Evolutionary conservation across 2,113 vertebrate species (phyloP), one percentile per base, ranked within the genome.

Genomic region (Motacilla alba): DNA sequence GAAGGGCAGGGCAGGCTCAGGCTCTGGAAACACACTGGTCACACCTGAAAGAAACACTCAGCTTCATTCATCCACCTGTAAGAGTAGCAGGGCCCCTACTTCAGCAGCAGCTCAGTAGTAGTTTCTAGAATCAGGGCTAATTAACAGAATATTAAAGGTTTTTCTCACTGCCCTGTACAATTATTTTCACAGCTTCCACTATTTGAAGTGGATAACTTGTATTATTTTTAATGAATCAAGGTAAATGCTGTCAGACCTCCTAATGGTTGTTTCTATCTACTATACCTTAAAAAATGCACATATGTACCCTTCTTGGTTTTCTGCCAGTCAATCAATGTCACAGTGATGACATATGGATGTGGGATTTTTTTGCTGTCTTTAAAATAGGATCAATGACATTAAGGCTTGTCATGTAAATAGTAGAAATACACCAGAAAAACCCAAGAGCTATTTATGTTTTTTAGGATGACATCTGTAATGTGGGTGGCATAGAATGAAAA

Each of bases 381-480:
- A 92, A 96, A 96, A 92, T 67, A 93, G 58, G 69, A 94, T 78
- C 94, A 77, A 75, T 94, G 88, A 64, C 94, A 96, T 95, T 96
- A 90, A 94, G 43, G 56, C 87, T 90, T 89, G 58, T 87, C 93
- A 75, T 86, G 88, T 88, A 97, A 96, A 96, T 81, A 94, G 79
- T 90, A 55, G 84, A 95, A 94, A 93, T 87, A 93, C 89, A 91
- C 76, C 86, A 94, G 93, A 95, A 95, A 96, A 78, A 19, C 2
- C 19, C 15, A 59, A 84, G 39, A 94, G 73, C 56, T 85, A 93
- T 81, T 67, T 87, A 49, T 87, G 94, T 52, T 28, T n/a, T 93
- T 94, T 80, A 72, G 87, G 59, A 74, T 91, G 97, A 87, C 96
- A 97, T 97, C 94, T 97, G 94, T 85, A 83, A 60, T 26, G 96